Evolutionary conservation across 2,888 invertebrate genomes (phyloP).

Genomic region (Lumbricus terrestris): DNA sequence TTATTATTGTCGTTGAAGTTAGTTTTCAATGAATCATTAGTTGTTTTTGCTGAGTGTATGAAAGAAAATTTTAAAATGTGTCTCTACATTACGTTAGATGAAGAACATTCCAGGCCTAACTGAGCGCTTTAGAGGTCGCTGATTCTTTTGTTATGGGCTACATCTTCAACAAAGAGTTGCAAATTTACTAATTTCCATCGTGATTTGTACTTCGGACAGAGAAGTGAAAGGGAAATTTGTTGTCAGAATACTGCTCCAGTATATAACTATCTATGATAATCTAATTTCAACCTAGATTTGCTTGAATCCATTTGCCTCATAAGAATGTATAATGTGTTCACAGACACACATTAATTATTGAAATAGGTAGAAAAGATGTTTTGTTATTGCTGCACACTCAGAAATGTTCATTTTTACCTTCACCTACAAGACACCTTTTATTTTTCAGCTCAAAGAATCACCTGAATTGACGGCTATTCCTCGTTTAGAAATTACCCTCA

Average conservation of each 20-base stretch:
- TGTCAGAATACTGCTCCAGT: background rate
- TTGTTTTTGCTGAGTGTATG: no score
- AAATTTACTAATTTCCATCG: background rate
- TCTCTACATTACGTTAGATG: no score
- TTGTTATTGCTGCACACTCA: background rate
- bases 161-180: no score
- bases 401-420: background rate
- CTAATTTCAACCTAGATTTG: conserved; percentile 37
- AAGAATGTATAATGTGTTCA: no score
- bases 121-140: no score
- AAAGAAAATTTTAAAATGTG: no score
- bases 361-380: no score
- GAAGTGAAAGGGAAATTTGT: background rate
- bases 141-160: no score
- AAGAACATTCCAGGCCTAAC: no score
- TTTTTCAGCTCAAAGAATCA: conserved; percentile 15
- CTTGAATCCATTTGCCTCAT: conserved; percentile 13
- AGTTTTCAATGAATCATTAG: no score
- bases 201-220: background rate
- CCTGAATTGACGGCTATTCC: conserved; percentile 6
- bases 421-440: background rate
- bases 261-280: conserved; percentile 44
- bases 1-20: no score
- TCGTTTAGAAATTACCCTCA: conserved; percentile 33
- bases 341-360: conserved; percentile 28